Evolutionary conservation across 2,113 vertebrate genomes (phyloP), one percentile per base, ranked within the genome.

Genomic region (Tenebrosternarchus preto): DNA sequence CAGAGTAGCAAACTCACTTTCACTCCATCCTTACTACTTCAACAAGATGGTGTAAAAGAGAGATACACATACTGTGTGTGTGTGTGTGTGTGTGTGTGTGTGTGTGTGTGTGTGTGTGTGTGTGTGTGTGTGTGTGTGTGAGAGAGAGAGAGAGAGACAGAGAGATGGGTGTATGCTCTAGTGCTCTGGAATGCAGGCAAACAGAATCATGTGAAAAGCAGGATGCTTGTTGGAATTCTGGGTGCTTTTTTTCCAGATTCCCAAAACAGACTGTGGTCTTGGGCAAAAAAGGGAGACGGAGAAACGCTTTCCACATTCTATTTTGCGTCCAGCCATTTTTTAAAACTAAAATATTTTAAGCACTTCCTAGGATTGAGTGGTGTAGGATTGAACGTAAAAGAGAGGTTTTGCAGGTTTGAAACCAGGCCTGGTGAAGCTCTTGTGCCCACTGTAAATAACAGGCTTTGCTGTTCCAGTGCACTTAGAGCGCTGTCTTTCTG

Each of bases 171-270:
- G 20, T 80, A 71, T 71, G 80, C 70, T 80, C 68, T 46, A 46
- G 50, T 57, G 33, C 33, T 66, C 27, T 81, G 85, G 85, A 87
- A 87, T 87, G 87, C 83, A 85, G 79, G 73, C 85, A 86, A 86
- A 85, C 83, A 85, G n/a, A 71, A 76, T 88, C 87, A 88, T 74
- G 86, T 86, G 86, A 86, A 75, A 81, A 46, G 78, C 76, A 84
- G 84, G 83, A 87, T 83, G 86, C 85, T 86, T 39, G 12, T 56
- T 69, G 81, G 84, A 85, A 86, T 84, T 68, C 78, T 67, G 67
- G 12, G 55, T 76, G 36, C 56, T 43, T 73, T 81, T 73, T 70
- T 80, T 53, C 31, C 20, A 57, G 64, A 71, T 55, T 84, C 64
- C 20, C 55, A 73, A 78, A 84, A 82, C 29, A 17, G 71, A 31